Conservation (phyloP, 2,113 vertebrate genomes). For the Terrapene triunguis region DNA sequence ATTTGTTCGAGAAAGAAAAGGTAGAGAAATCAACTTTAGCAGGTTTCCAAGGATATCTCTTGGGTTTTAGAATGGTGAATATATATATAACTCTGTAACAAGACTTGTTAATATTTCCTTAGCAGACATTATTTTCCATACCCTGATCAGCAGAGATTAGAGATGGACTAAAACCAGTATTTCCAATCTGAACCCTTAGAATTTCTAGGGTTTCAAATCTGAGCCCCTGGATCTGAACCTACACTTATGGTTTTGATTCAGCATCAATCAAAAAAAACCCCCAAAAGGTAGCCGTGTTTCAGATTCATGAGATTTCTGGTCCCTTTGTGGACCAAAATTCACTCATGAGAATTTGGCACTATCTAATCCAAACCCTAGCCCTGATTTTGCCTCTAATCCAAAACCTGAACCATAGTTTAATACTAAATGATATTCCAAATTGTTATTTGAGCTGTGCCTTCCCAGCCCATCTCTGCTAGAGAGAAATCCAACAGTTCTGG, state of each 20-base stretch:
- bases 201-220: neutral
- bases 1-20: neutral
- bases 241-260: neutral
- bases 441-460: neutral
- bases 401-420: neutral
- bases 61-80: too few relatives aligned
- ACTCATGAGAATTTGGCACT: neutral
- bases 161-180: neutral
- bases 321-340: neutral
- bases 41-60: too few relatives aligned
- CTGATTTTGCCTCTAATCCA: neutral
- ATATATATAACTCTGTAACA: too few relatives aligned
- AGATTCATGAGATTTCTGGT: neutral
- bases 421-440: neutral
- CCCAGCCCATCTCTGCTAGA: neutral
- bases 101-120: too few relatives aligned
- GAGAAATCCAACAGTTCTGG: neutral
- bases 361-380: neutral
- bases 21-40: neutral
- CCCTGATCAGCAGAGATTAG: too few relatives aligned
- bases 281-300: neutral
- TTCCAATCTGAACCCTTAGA: neutral
- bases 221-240: neutral
- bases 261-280: neutral
- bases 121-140: too few relatives aligned